Evolutionary conservation across 2,888 invertebrate species (phyloP).

Genomic region (Clistopyga incitator): DNA sequence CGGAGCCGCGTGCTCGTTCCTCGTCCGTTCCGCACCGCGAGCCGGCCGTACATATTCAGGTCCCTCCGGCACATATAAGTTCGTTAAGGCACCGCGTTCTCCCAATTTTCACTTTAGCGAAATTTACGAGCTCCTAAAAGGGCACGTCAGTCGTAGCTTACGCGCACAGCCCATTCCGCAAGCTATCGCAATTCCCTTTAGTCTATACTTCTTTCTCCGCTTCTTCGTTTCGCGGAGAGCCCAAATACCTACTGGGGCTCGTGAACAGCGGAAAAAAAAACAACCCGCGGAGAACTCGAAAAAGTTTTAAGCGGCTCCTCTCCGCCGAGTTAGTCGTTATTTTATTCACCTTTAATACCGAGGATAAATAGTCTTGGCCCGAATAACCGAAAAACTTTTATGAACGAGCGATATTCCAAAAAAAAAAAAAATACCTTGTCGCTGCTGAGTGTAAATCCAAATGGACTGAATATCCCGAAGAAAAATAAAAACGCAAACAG

Average conservation of each 20-base stretch:
- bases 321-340: not conserved
- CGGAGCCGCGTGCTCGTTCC: slow-evolving; percentile 47
- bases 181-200: slow-evolving; percentile 68
- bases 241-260: slow-evolving; percentile 14
- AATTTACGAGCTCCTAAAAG: slow-evolving; percentile 81
- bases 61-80: slow-evolving; percentile 76
- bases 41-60: slow-evolving; percentile 16
- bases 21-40: slow-evolving; percentile 44
- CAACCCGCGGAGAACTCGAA: not conserved
- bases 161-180: slow-evolving; percentile 55
- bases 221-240: slow-evolving; percentile 37
- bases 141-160: slow-evolving; percentile 71
- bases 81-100: slow-evolving; percentile 77
- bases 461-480: not conserved
- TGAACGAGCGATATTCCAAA: not conserved
- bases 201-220: slow-evolving; percentile 38
- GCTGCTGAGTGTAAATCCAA: not conserved
- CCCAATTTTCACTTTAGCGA: slow-evolving; percentile 81
- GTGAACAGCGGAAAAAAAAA: slow-evolving; percentile 5
- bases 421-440: not conserved
- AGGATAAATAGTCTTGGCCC: slow-evolving; percentile 8
- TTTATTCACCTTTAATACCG: slow-evolving; percentile 4
- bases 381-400: not conserved
- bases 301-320: slow-evolving; percentile 10
- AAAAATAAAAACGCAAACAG: not conserved